These are phyloP conservation scores for Rhadinocentrus ornatus DNA, from an alignment of 2,797 vertebrate genomes.

Conservation along the genomic window DNA sequence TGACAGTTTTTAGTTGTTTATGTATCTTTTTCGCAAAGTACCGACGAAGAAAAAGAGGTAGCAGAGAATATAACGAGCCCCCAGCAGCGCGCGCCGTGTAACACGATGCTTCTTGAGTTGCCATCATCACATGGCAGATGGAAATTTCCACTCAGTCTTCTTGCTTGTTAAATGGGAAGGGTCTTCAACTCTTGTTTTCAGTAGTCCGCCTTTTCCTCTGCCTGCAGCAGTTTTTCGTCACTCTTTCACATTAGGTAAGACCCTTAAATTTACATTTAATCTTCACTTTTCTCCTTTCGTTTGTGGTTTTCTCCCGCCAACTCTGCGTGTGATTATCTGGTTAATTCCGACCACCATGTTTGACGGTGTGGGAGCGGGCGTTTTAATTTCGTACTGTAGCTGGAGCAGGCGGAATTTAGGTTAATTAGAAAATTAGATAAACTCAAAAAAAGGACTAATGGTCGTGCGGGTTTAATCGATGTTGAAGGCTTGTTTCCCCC, in stretches of 20 bases:
- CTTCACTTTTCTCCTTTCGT: not conserved
- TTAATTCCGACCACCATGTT: conserved; percentile 26
- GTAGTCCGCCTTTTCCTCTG: conserved; percentile 59
- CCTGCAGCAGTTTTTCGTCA: conserved; percentile 50
- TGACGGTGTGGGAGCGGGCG: conserved; percentile 14
- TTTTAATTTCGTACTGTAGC: conserved; percentile 8
- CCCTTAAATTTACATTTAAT: not conserved
- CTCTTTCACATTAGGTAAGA: conserved; percentile 66
- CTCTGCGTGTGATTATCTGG: conserved; percentile 5
- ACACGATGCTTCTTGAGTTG: conserved; percentile 77
- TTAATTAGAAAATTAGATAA: not conserved
- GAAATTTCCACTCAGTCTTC: conserved; percentile 86
- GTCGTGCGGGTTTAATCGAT: not conserved
- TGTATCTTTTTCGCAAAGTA: not conserved
- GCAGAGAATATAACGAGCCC: conserved; percentile 30
- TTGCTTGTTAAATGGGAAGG: conserved; percentile 82
- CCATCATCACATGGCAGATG: conserved; percentile 84
- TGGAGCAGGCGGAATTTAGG: not conserved
- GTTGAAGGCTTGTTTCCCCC: not conserved
- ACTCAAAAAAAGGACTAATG: not conserved
- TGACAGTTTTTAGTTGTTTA: not conserved
- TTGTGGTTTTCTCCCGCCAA: not conserved
- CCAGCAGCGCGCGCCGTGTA: conserved; percentile 66
- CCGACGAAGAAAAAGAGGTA: not conserved
- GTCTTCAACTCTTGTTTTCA: conserved; percentile 60